Percentiles rank a stretch among this genome's conserved stretches.
Conservation (phyloP, 2,113 vertebrate species). For the Caranx ignobilis region DNA sequence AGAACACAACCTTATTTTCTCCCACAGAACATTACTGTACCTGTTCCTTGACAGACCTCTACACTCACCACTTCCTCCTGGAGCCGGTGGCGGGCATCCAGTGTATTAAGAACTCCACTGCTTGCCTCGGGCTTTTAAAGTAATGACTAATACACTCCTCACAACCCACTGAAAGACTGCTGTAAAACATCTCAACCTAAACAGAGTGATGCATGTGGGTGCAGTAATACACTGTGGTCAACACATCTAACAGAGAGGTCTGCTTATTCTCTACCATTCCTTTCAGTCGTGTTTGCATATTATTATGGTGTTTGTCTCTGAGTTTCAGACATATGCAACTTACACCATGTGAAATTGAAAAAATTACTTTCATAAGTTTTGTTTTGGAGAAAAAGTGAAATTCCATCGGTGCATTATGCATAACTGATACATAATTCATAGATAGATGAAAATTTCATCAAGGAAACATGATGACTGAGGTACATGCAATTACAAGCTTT, state of each 20-base stretch:
- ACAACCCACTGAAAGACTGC: slow-evolving; percentile 59
- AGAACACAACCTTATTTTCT: slow-evolving; percentile 39
- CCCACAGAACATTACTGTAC: slow-evolving; percentile 50
- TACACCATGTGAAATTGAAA: slow-evolving; percentile 34
- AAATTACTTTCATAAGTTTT: slow-evolving; percentile 69
- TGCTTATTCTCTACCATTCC: slow-evolving; percentile 10
- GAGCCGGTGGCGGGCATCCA: slow-evolving; percentile 20
- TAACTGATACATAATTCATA: slow-evolving; percentile 82
- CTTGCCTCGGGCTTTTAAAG: slow-evolving; percentile 68
- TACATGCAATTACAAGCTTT: slow-evolving; percentile 81
- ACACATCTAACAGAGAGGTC: slow-evolving; percentile 28
- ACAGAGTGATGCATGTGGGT: slow-evolving; percentile 56
- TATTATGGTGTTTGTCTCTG: slow-evolving; percentile 27
- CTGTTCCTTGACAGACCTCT: slow-evolving; percentile 32
- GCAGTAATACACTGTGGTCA: slow-evolving; percentile 43
- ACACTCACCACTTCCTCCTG: slow-evolving; percentile 42
- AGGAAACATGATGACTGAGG: slow-evolving; percentile 85
- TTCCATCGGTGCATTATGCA: slow-evolving; percentile 79
- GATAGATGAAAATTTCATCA: slow-evolving; percentile 83
- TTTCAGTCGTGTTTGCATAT: slow-evolving; percentile 21
- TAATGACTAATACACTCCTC: slow-evolving; percentile 70
- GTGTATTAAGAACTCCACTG: slow-evolving; percentile 57
- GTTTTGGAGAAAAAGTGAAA: slow-evolving; percentile 69
- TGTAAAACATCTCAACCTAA: slow-evolving; percentile 70
- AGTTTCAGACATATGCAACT: slow-evolving; percentile 24